Evolutionary conservation across 1,140 invertebrate species (phyloP), one percentile per base, ranked within the genome.

Genomic region (Leptinotarsa defecta): DNA sequence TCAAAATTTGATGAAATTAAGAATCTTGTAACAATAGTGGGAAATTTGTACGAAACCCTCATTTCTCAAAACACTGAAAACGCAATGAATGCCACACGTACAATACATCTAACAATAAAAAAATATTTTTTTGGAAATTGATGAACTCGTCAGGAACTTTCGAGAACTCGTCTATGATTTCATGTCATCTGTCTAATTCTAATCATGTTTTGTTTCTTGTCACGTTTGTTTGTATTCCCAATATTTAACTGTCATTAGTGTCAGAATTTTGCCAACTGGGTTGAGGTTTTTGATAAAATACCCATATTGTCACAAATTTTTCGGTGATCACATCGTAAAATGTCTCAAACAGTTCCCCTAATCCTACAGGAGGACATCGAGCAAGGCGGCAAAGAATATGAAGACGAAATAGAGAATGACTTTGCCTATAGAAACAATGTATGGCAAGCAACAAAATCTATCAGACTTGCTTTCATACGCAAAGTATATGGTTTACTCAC

Each of bases 401-500:
- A 81, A 22, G 79, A 80, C n/a, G 79, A 82, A 48, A 86, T 88
- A 71, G 83, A 91, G 87, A 87, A 92, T 88, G 91, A 92, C 82
- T 92, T 92, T 87, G 86, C 89, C 4, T 92, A 91, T 81, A 87
- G 88, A 68, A 93, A 92, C 81, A 92, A 92, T 87, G 91, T 93
- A 17, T 80, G 87, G 52, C 89, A 91, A 83, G 90, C 91, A 0
- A 87, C 87, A 62, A 88, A 90, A 76, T 87, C 88, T 73, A 91
- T 93, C 76, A 87, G 91, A 67, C 86, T 93, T 79, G 91, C 86
- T 3, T 96, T 96, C 82, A 87, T 96, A 65, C 88, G 94, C n/a
- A 96, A 96, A 85, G 94, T 96, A 4, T 96, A 95, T 86, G 91
- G 92, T 3, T 88, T 96, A 20, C 85, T 96, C 17, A 90, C 89